phyloP scores from a whole-genome alignment of 2,888 invertebrate genomes.

The Spodoptera littoralis region DNA sequence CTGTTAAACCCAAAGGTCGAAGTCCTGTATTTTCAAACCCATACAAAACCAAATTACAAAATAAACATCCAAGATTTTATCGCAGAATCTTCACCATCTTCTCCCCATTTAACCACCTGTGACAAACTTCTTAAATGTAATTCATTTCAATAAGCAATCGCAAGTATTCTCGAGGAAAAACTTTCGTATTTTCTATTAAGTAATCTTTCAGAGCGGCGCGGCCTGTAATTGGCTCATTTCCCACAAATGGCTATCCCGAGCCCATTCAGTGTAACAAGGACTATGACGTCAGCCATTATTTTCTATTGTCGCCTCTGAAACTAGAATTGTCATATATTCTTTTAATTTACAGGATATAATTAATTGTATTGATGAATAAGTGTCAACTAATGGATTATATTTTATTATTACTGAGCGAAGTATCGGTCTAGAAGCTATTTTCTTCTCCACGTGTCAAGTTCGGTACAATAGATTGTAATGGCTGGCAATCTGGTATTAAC shows the following conservation, averaged over 20 bases:
- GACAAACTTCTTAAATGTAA: conserved; percentile 34
- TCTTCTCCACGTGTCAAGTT: conserved; percentile 28
- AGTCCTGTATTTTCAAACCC: no score
- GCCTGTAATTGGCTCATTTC: conserved; percentile 55
- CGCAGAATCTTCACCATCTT: conserved; percentile 12
- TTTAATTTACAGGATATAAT: conserved; percentile 17
- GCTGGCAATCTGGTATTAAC: conserved; percentile 38
- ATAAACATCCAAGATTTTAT: conserved; percentile 2
- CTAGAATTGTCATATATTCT: conserved; percentile 38
- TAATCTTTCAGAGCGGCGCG: conserved; percentile 35
- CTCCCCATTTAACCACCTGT: conserved; percentile 12
- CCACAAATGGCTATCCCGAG: conserved; percentile 46
- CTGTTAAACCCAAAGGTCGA: no score
- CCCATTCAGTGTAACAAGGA: conserved; percentile 38
- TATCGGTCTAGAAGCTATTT: conserved; percentile 39
- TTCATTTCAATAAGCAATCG: conserved; percentile 46
- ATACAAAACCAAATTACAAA: neutral
- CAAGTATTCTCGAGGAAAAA: conserved; percentile 42
- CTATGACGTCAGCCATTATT: conserved; percentile 42
- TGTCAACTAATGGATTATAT: no score
- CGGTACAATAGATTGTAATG: conserved; percentile 27
- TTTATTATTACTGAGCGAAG: conserved; percentile 22
- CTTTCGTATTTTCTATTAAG: conserved; percentile 58
- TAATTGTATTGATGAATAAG: neutral
- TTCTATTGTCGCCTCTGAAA: conserved; percentile 16